Evolutionary conservation across 2,113 vertebrate species (phyloP).

Genomic region (Bothrops jararaca): DNA sequence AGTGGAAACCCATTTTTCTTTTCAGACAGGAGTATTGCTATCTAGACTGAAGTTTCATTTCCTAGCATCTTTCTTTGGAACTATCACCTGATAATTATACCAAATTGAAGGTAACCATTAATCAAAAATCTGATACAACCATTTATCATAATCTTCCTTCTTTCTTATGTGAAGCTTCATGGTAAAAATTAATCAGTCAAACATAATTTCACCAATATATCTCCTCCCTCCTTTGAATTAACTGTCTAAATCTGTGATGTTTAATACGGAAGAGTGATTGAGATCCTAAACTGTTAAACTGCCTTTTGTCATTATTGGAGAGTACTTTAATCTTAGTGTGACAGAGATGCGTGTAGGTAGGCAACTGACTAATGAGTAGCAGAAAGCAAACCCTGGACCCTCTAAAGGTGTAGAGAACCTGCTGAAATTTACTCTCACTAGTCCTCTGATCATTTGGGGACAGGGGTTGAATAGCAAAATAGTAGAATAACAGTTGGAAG

Average conservation of each 20-base stretch:
- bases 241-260: conserved; percentile 40
- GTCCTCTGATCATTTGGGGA: not conserved
- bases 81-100: conserved; percentile 70
- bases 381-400: not conserved
- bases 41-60: conserved; percentile 76
- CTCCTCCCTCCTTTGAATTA: conserved; percentile 8
- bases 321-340: conserved; percentile 37
- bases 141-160: conserved; percentile 65
- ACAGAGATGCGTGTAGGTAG: not conserved
- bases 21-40: conserved; percentile 67
- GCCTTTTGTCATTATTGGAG: conserved; percentile 41
- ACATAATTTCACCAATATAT: conserved; percentile 45
- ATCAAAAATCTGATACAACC: conserved; percentile 69
- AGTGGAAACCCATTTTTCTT: conserved; percentile 73
- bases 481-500: not conserved
- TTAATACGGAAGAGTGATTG: conserved; percentile 26
- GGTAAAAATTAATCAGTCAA: conserved; percentile 66
- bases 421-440: not conserved
- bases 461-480: not conserved
- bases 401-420: not conserved
- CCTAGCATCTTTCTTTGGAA: conserved; percentile 70
- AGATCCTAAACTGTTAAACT: conserved; percentile 27
- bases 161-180: conserved; percentile 48
- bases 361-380: not conserved
- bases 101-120: conserved; percentile 72